phyloP scores from a whole-genome alignment of 1,140 invertebrate genomes.

The Trinorchestia longiramus region DNA sequence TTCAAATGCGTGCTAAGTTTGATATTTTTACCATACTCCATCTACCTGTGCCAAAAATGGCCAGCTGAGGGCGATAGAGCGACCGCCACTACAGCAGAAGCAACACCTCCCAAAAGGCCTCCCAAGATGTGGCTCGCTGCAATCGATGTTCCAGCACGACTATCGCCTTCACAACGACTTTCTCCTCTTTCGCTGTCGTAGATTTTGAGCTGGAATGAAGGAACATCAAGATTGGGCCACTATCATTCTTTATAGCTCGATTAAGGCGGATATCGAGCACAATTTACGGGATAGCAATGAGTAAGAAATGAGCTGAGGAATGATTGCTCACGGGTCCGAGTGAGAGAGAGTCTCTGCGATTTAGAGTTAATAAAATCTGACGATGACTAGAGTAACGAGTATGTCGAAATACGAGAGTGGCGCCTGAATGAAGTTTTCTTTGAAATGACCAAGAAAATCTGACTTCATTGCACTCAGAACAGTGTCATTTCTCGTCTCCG shows the following conservation, averaged over 20 bases:
- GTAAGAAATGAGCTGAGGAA: conserved; percentile 47
- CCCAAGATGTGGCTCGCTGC: conserved; percentile 11
- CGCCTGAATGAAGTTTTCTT: background rate
- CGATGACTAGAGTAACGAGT: conserved; percentile 14
- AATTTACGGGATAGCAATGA: conserved; percentile 54
- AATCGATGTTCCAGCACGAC: background rate
- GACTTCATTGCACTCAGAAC: background rate
- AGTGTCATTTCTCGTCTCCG: background rate
- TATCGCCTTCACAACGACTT: background rate
- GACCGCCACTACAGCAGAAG: background rate
- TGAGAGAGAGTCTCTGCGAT: background rate
- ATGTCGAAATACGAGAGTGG: background rate
- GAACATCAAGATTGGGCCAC: conserved; percentile 54
- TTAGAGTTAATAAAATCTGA: conserved; percentile 52
- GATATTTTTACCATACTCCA: background rate
- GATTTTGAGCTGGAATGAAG: conserved; percentile 44
- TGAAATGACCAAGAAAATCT: background rate
- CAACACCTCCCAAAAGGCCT: conserved; percentile 1
- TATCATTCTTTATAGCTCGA: conserved; percentile 46
- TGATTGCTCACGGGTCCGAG: background rate
- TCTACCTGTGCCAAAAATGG: conserved; percentile 27
- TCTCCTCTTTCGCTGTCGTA: background rate
- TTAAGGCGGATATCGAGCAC: conserved; percentile 53
- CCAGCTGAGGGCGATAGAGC: background rate
- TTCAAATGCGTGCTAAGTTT: background rate